phyloP scores from a whole-genome alignment of 2,113 vertebrate genomes.

The Rhynchomys soricoides region DNA sequence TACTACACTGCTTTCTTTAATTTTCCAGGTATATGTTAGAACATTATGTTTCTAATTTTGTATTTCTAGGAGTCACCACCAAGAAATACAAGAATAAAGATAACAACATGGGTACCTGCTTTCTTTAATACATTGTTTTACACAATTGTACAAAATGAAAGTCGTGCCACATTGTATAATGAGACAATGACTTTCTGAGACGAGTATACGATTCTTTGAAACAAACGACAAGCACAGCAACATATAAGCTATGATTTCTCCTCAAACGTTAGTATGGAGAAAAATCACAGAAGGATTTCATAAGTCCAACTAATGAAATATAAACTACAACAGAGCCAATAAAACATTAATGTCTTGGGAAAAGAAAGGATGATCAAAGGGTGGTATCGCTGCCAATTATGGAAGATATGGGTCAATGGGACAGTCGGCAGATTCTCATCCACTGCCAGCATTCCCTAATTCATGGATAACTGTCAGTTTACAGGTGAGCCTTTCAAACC shows the following conservation, averaged over 20 bases:
- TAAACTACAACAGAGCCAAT: constrained; percentile 11
- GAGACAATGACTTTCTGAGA: background rate
- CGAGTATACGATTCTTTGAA: background rate
- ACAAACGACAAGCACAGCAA: background rate
- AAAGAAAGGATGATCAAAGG: background rate
- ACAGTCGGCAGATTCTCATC: background rate
- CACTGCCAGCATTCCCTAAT: background rate
- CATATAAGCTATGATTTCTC: constrained; percentile 2
- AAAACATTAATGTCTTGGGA: constrained; percentile 20
- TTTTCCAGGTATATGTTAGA: constrained; percentile 23
- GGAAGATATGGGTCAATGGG: background rate
- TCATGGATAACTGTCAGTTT: constrained; percentile 1
- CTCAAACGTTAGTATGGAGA: background rate
- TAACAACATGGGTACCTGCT: background rate
- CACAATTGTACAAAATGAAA: constrained; percentile 30
- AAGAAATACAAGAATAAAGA: constrained; percentile 7
- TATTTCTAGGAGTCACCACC: constrained; percentile 1
- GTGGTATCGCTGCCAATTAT: constrained; percentile 9
- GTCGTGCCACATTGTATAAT: background rate
- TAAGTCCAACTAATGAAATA: constrained; percentile 2
- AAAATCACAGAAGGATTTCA: background rate
- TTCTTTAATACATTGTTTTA: background rate
- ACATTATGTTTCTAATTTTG: constrained; percentile 41
- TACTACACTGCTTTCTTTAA: constrained; percentile 55
- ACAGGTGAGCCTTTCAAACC: background rate